phyloP scores from a whole-genome alignment of 2,113 vertebrate genomes.

The Isurus oxyrinchus region DNA sequence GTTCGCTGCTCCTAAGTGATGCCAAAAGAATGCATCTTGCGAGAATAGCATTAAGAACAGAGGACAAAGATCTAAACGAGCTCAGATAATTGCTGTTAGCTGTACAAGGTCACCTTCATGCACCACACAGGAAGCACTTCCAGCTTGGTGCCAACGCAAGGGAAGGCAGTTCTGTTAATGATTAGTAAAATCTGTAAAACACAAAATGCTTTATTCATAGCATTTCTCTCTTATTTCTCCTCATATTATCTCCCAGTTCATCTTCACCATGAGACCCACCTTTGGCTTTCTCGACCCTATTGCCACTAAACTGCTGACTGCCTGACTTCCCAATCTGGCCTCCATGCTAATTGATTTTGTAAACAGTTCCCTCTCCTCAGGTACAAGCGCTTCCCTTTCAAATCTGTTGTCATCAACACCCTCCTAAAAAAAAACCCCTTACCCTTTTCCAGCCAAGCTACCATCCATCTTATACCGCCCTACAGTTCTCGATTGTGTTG shows the following conservation, averaged over 20 bases:
- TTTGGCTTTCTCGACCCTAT: neutral
- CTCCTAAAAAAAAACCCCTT: neutral
- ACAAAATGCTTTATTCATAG: neutral
- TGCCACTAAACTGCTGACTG: too few species aligned
- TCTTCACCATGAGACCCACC: neutral
- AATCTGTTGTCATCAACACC: neutral
- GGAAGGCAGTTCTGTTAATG: neutral
- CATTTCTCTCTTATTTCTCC: neutral
- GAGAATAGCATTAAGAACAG: slow-evolving; percentile 56
- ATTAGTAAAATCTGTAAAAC: neutral
- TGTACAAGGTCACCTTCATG: slow-evolving; percentile 71
- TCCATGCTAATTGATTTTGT: neutral
- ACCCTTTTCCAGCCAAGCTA: neutral
- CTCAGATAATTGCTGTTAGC: slow-evolving; percentile 57
- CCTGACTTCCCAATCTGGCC: neutral
- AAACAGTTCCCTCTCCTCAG: neutral
- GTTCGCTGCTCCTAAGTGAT: slow-evolving; percentile 58
- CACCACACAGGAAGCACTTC: slow-evolving; percentile 40
- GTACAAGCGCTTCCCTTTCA: neutral
- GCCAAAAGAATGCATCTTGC: slow-evolving; percentile 50
- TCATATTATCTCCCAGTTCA: neutral
- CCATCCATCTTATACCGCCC: neutral
- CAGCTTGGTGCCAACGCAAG: neutral
- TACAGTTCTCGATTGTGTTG: neutral
- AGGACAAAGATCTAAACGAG: slow-evolving; percentile 52